Evolutionary conservation across 2,888 invertebrate genomes (phyloP).

Genomic region (Heliconius hortense): DNA sequence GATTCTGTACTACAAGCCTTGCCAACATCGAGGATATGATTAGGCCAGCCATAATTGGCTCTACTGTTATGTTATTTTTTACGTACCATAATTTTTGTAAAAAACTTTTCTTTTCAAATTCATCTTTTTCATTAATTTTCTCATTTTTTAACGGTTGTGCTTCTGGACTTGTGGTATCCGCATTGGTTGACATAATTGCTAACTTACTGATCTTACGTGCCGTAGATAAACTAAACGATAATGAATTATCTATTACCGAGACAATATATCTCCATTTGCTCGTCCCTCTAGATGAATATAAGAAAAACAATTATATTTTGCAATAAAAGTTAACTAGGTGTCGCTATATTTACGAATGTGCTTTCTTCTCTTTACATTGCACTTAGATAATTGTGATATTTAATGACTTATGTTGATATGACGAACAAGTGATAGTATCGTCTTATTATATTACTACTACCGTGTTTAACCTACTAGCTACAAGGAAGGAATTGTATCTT

Average conservation of each 20-base stretch:
- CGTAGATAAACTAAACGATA: conserved; percentile 46
- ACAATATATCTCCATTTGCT: conserved; percentile 44
- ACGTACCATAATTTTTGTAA: conserved; percentile 78
- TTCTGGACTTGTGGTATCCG: conserved; percentile 53
- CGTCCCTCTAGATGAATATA: conserved; percentile 29
- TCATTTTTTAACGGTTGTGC: conserved; percentile 59
- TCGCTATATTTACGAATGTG: conserved; percentile 12
- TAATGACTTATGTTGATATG: conserved; percentile 1
- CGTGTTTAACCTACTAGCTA: not conserved
- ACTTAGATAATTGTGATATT: conserved; percentile 21
- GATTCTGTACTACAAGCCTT: conserved; percentile 83
- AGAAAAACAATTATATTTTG: conserved; percentile 16
- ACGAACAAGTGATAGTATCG: not conserved
- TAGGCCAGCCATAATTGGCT: conserved; percentile 86
- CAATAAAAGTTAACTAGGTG: conserved; percentile 4
- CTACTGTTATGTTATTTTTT: conserved; percentile 84
- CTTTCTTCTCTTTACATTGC: conserved; percentile 19
- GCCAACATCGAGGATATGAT: conserved; percentile 85
- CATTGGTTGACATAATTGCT: conserved; percentile 52
- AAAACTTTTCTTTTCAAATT: conserved; percentile 68
- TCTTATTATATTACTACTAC: not conserved
- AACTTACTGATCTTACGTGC: conserved; percentile 19
- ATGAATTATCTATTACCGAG: conserved; percentile 49
- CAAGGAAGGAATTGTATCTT: conserved; percentile 2
- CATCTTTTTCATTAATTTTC: conserved; percentile 42